phyloP scores from a whole-genome alignment of 92 coral and sea anemone species.

The Umimayanthus kanabou region DNA sequence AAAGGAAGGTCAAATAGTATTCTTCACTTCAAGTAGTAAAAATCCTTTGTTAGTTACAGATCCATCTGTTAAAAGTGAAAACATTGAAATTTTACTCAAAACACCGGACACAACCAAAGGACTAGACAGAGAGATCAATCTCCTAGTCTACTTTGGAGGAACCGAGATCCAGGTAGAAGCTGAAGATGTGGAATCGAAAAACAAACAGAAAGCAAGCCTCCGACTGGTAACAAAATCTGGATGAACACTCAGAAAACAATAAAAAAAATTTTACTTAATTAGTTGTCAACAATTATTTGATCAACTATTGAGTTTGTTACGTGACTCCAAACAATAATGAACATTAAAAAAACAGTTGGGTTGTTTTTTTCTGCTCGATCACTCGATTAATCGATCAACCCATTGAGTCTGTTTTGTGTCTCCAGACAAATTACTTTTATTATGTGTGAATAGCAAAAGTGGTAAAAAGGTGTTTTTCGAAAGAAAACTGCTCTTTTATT shows the following conservation, averaged over 20 bases:
- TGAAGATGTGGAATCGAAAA: constrained; percentile 43
- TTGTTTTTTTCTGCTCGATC: too few species aligned
- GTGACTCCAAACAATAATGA: too few species aligned
- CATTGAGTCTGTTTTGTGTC: too few species aligned
- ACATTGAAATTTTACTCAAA: constrained; percentile 8
- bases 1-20: not conserved
- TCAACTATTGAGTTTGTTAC: too few species aligned
- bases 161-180: constrained; percentile 37
- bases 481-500: too few species aligned
- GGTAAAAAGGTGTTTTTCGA: too few species aligned
- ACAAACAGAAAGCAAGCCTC: constrained; percentile 1
- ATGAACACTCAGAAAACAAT: not conserved
- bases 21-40: constrained; percentile 34
- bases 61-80: constrained; percentile 26
- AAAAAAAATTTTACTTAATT: too few species aligned
- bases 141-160: constrained; percentile 47
- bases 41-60: not conserved
- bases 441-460: too few species aligned
- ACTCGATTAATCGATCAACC: too few species aligned
- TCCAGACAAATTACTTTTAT: too few species aligned
- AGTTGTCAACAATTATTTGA: too few species aligned
- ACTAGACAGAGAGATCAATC: constrained; percentile 1
- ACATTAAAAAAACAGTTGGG: too few species aligned
- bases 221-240: constrained; percentile 27
- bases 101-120: constrained; percentile 51